Percentiles rank a stretch among this genome's conserved stretches.
Evolutionary conservation across 2,797 vertebrate genomes (phyloP).

Genomic region (Intellagama lesueurii): DNA sequence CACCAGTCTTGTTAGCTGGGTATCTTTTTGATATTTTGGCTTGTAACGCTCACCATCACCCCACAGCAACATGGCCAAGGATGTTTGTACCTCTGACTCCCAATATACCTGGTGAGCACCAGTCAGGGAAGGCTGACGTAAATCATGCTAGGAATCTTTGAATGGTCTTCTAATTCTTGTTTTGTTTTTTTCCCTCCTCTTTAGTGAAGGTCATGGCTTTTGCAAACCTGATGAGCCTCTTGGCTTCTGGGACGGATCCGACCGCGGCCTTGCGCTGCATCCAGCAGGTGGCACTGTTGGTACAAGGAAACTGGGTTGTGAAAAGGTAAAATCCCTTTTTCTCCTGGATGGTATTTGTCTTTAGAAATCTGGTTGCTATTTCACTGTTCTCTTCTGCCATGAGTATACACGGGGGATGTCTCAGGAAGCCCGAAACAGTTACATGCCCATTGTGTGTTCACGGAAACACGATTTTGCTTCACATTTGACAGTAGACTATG

Average conservation of each 20-base stretch:
- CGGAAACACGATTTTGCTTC: too few species aligned
- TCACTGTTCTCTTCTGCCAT: background rate
- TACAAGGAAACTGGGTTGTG: conserved; percentile 98
- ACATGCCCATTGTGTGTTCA: background rate
- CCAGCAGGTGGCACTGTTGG: conserved; percentile 98
- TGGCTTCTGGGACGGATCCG: conserved; percentile 90
- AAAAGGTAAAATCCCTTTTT: conserved; percentile 86
- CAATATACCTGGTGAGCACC: too few species aligned
- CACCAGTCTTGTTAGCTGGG: too few species aligned
- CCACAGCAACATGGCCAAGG: background rate
- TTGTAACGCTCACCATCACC: too few species aligned
- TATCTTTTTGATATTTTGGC: background rate
- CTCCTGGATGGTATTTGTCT: background rate
- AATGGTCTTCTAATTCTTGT: background rate
- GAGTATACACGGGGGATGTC: too few species aligned
- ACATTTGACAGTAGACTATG: too few species aligned
- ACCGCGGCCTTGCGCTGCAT: conserved; percentile 93
- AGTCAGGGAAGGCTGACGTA: background rate
- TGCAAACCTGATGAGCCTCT: conserved; percentile 94
- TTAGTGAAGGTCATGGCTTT: conserved; percentile 97
- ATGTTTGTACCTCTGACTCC: background rate
- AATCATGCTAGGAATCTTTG: background rate
- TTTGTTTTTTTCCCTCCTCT: conserved; percentile 15
- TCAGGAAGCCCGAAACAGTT: too few species aligned
- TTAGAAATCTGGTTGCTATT: background rate